Conservation (phyloP, 2,113 vertebrate genomes). For the Microtus montanus region DNA sequence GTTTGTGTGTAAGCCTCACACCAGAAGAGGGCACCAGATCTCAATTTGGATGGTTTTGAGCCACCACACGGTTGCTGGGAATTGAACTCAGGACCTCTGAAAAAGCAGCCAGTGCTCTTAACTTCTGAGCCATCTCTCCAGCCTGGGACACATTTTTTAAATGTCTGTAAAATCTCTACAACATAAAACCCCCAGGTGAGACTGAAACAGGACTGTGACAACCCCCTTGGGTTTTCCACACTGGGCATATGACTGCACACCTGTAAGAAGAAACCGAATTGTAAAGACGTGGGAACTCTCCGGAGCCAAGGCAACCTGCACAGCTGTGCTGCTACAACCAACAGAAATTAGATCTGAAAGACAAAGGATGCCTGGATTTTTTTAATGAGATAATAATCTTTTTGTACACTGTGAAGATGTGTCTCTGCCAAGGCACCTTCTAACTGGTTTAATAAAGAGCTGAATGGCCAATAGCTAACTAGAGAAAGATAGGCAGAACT, state of each 20-base stretch:
- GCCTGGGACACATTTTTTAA: neutral
- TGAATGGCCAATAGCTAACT: neutral
- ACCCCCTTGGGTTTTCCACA: neutral
- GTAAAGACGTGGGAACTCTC: neutral
- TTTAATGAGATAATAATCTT: neutral
- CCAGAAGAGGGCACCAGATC: neutral
- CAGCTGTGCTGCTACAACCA: neutral
- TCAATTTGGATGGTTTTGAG: neutral
- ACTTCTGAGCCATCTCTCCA: neutral
- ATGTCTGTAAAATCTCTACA: neutral
- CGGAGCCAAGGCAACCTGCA: neutral
- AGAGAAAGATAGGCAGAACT: neutral
- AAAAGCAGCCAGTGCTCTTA: neutral
- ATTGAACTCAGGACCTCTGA: neutral
- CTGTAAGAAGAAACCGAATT: neutral
- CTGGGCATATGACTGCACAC: neutral
- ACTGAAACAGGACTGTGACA: conserved; percentile 18
- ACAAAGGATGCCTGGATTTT: neutral
- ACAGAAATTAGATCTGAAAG: neutral
- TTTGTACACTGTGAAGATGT: neutral
- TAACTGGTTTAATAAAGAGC: neutral
- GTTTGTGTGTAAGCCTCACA: neutral
- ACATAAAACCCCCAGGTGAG: conserved; percentile 11
- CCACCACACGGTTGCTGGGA: neutral
- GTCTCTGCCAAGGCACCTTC: neutral